phyloP scores from a whole-genome alignment of 2,797 vertebrate genomes.

The Telmatherina bonti region DNA sequence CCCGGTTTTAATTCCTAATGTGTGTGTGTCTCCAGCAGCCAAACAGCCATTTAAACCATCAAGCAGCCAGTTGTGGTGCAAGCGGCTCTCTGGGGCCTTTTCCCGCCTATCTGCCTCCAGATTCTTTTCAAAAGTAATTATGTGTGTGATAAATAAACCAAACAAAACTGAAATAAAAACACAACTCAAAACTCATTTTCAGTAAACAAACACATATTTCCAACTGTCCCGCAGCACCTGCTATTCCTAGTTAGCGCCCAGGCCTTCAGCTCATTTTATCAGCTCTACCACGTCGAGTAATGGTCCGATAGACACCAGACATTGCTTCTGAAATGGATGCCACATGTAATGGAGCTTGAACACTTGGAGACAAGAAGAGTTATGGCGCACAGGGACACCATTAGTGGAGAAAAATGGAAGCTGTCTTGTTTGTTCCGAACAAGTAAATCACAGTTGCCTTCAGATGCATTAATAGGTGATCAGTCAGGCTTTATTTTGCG shows the following conservation, averaged over 20 bases:
- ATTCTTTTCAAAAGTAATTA: slow-evolving; percentile 49
- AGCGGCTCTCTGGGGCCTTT: slow-evolving; percentile 36
- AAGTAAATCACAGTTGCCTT: slow-evolving; percentile 79
- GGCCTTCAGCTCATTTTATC: slow-evolving; percentile 36
- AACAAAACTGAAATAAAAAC: slow-evolving; percentile 45
- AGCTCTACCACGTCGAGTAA: slow-evolving; percentile 49
- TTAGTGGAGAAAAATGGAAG: slow-evolving; percentile 81
- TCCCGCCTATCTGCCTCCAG: slow-evolving; percentile 24
- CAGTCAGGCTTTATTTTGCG: slow-evolving; percentile 77
- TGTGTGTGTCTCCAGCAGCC: slow-evolving; percentile 41
- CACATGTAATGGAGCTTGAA: slow-evolving; percentile 70
- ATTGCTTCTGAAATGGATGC: slow-evolving; percentile 60
- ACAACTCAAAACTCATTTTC: slow-evolving; percentile 25
- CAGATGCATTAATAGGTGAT: slow-evolving; percentile 76
- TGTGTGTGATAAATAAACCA: slow-evolving; percentile 42
- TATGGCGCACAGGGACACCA: slow-evolving; percentile 67
- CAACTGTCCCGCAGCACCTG: slow-evolving; percentile 33
- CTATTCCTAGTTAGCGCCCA: slow-evolving; percentile 46
- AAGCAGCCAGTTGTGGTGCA: slow-evolving; percentile 25
- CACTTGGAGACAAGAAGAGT: slow-evolving; percentile 74
- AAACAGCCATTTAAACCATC: slow-evolving; percentile 53
- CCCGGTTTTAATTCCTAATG: slow-evolving; percentile 53
- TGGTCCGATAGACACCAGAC: slow-evolving; percentile 39
- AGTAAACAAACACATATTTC: slow-evolving; percentile 31
- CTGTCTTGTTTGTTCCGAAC: slow-evolving; percentile 75